These are phyloP conservation scores for Rhopalosiphum padi DNA, from an alignment of 1,140 invertebrate species.

Conservation along the genomic window DNA sequence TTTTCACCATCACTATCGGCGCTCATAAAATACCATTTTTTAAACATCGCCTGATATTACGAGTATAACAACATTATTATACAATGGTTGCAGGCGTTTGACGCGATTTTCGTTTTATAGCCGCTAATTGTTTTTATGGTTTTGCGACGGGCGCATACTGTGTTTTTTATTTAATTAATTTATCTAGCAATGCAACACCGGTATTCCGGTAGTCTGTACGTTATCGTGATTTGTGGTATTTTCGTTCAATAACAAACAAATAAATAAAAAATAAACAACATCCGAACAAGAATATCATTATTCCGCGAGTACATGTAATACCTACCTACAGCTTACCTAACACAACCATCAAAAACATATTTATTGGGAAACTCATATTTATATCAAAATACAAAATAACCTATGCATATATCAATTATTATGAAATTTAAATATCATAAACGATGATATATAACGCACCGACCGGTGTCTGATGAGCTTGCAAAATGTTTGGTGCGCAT, in stretches of 20 bases:
- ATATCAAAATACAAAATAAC: too few relatives aligned
- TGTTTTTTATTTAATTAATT: background rate
- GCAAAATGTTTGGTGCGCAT: background rate
- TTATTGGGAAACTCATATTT: background rate
- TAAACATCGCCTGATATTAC: background rate
- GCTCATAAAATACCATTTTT: background rate
- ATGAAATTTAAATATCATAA: too few relatives aligned
- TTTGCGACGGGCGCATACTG: background rate
- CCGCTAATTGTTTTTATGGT: background rate
- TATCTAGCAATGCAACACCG: background rate
- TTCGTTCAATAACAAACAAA: background rate
- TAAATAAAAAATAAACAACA: background rate
- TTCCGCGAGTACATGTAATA: too few relatives aligned
- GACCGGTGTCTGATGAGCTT: background rate
- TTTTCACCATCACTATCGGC: background rate
- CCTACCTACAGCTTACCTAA: too few relatives aligned
- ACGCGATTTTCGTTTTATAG: background rate
- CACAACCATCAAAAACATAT: background rate
- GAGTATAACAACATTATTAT: background rate
- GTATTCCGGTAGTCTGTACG: too few relatives aligned
- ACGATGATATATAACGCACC: background rate
- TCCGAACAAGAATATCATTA: background rate
- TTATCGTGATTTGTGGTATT: background rate
- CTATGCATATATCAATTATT: too few relatives aligned
- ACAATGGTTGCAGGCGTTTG: background rate